phyloP scores from a whole-genome alignment of 2,113 vertebrate genomes.

The Chamaea fasciata region DNA sequence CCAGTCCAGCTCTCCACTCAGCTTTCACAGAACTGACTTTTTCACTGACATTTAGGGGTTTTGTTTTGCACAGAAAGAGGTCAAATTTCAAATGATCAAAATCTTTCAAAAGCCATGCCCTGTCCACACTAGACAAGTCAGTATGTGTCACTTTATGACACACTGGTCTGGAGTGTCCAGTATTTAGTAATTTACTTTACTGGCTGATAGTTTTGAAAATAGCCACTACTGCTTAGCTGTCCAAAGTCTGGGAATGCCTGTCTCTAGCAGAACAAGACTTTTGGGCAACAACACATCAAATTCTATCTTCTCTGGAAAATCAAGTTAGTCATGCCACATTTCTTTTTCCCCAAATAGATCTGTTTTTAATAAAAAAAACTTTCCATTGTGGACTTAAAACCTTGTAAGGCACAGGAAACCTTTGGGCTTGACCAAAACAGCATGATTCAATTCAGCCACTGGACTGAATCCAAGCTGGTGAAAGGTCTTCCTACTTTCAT shows the following conservation, averaged over 20 bases:
- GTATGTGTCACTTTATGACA: background rate
- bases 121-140: rapidly evolving
- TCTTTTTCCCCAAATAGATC: background rate
- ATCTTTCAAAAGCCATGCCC: background rate
- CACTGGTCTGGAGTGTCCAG: background rate
- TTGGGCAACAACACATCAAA: background rate
- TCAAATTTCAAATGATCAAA: background rate
- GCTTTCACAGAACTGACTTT: background rate
- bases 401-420: background rate
- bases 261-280: background rate
- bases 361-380: background rate
- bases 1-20: rapidly evolving
- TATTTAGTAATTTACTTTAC: background rate
- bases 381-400: background rate
- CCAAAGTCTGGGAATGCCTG: background rate
- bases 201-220: background rate
- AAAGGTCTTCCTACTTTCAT: background rate
- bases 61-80: background rate
- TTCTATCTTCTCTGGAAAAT: background rate
- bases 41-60: background rate
- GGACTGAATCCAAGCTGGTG: background rate
- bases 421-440: background rate
- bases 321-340: background rate
- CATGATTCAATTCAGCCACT: background rate
- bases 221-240: background rate